Conservation (phyloP, 2,113 vertebrate genomes). For the Chascanopsetta lugubris region DNA sequence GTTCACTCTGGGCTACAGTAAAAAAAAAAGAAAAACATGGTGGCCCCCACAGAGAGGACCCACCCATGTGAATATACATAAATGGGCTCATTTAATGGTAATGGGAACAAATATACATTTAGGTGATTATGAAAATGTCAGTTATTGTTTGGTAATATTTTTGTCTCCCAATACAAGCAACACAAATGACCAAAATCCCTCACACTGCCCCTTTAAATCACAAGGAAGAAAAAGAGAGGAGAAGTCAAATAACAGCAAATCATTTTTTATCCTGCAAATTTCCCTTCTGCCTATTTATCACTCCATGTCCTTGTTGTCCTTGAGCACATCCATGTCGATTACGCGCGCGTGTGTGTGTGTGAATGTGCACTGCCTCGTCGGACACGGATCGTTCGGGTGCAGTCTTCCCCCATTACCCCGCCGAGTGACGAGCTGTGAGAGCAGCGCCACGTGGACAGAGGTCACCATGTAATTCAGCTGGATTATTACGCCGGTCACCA, state of each 20-base stretch:
- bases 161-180: too few species aligned
- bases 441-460: slow-evolving; percentile 62
- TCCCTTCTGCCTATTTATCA: slow-evolving; percentile 14
- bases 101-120: too few species aligned
- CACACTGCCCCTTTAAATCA: too few species aligned
- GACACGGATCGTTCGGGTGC: slow-evolving; percentile 59
- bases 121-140: too few species aligned
- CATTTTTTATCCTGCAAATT: too few species aligned
- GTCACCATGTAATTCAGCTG: slow-evolving; percentile 71
- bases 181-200: too few species aligned
- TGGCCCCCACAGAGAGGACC: too few species aligned
- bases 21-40: too few species aligned
- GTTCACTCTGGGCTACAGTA: too few species aligned
- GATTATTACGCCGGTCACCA: slow-evolving; percentile 65
- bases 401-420: slow-evolving; percentile 61
- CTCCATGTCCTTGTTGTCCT: slow-evolving; percentile 49
- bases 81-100: too few species aligned
- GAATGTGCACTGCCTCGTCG: slow-evolving; percentile 50
- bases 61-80: too few species aligned
- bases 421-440: slow-evolving; percentile 67
- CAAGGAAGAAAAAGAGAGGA: neutral
- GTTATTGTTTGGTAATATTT: too few species aligned
- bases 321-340: slow-evolving; percentile 46
- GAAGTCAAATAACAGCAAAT: slow-evolving; percentile 10
- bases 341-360: slow-evolving; percentile 37